These are phyloP conservation scores for Rhineura floridana DNA, from an alignment of 2,113 vertebrate species.

Conservation along the genomic window DNA sequence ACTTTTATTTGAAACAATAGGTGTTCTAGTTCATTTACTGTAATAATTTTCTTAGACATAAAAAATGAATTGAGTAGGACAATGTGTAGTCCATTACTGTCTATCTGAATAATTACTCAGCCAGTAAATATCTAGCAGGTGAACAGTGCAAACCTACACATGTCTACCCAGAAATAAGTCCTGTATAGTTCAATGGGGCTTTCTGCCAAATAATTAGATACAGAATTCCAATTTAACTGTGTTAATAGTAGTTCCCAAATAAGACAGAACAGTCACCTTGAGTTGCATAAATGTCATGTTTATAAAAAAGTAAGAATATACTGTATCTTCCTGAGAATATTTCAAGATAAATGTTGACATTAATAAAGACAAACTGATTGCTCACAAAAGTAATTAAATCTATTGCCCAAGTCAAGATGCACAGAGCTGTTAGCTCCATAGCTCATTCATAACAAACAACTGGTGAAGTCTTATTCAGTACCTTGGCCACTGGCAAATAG, in stretches of 20 bases:
- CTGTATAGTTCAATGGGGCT: background rate
- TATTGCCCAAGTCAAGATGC: background rate
- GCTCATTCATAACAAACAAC: background rate
- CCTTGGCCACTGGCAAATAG: no score
- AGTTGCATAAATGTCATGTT: background rate
- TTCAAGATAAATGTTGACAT: background rate
- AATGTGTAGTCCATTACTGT: background rate
- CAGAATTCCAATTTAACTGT: no score
- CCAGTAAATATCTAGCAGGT: background rate
- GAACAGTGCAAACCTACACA: background rate
- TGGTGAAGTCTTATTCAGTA: no score
- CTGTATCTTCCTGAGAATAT: background rate
- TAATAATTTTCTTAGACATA: background rate
- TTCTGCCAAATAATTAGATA: background rate
- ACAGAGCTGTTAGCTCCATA: no score
- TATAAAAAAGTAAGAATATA: background rate
- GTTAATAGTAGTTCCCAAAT: background rate
- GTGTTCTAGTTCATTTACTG: background rate
- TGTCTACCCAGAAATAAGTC: no score
- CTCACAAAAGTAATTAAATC: background rate
- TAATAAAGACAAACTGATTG: background rate
- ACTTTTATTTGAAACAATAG: background rate
- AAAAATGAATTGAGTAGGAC: no score
- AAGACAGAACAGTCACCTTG: background rate
- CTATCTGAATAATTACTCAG: background rate